These are phyloP conservation scores for Ifrita kowaldi DNA, from an alignment of 2,113 vertebrate genomes.

Conservation along the genomic window DNA sequence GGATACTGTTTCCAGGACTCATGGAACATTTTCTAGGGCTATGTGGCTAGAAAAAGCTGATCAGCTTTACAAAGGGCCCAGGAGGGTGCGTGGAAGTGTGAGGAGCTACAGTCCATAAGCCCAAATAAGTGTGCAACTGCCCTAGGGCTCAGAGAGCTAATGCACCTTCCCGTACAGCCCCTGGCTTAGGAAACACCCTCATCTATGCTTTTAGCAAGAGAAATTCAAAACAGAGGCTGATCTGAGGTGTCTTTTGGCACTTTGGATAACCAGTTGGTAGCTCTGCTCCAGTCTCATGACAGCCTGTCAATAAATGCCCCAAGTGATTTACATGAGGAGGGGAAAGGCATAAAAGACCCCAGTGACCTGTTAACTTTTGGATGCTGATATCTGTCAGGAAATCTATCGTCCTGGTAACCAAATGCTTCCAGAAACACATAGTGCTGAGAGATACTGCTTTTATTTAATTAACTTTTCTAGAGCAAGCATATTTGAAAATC, in stretches of 20 bases:
- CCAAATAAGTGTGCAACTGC: neutral
- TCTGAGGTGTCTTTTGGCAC: neutral
- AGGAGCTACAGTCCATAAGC: neutral
- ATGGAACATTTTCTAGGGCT: neutral
- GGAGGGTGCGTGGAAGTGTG: fast-evolving
- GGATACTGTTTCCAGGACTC: neutral
- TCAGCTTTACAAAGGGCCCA: neutral
- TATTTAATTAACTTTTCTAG: slow-evolving; percentile 50
- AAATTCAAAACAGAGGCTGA: neutral
- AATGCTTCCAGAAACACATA: neutral
- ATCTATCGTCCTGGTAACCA: slow-evolving; percentile 11
- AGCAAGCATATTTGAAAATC: slow-evolving; percentile 31
- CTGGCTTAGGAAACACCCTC: neutral
- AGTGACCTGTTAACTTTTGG: neutral
- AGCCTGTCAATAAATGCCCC: neutral
- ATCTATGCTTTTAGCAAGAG: neutral
- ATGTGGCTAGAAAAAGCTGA: neutral
- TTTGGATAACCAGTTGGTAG: neutral
- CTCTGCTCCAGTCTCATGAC: neutral
- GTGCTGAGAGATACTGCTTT: slow-evolving; percentile 9
- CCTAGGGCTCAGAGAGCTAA: neutral
- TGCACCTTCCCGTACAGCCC: neutral
- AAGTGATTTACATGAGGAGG: neutral
- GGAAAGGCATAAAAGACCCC: neutral
- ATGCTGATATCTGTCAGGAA: neutral